Evolutionary conservation across 2,113 vertebrate genomes (phyloP).

Genomic region (Eudyptes chrysolophus): DNA sequence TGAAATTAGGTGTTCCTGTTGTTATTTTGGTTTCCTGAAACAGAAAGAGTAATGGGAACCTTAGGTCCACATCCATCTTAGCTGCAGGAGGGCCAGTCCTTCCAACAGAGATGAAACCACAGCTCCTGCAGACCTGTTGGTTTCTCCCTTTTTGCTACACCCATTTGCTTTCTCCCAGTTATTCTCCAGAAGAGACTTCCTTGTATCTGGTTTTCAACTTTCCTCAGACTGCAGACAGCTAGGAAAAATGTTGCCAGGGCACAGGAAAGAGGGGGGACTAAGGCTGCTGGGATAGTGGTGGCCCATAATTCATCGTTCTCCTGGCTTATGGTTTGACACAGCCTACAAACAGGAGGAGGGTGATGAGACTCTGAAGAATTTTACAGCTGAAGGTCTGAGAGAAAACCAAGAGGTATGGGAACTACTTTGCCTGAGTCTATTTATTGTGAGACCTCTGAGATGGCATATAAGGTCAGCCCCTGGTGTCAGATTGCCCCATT

Average conservation of each 20-base stretch:
- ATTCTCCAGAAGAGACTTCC: background rate
- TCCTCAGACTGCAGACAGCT: background rate
- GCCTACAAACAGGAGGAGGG: background rate
- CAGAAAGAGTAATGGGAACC: background rate
- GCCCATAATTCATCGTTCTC: background rate
- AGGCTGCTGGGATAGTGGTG: background rate
- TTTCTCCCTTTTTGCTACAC: background rate
- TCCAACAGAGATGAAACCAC: background rate
- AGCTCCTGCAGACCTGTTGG: background rate
- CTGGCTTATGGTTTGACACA: background rate
- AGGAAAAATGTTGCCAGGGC: background rate
- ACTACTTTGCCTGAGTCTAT: background rate
- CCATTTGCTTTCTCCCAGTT: background rate
- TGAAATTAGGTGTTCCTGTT: constrained; percentile 11
- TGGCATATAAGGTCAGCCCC: background rate
- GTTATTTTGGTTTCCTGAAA: constrained; percentile 34
- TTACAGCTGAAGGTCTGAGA: background rate
- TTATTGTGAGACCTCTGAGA: background rate
- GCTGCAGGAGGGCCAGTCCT: background rate
- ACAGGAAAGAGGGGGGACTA: background rate
- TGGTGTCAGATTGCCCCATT: background rate
- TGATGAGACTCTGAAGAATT: background rate
- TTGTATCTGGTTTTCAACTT: background rate
- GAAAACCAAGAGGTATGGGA: background rate
- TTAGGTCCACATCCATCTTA: background rate